Evolutionary conservation across 1,140 invertebrate genomes (phyloP).

Genomic region (Eubasilissa regina): DNA sequence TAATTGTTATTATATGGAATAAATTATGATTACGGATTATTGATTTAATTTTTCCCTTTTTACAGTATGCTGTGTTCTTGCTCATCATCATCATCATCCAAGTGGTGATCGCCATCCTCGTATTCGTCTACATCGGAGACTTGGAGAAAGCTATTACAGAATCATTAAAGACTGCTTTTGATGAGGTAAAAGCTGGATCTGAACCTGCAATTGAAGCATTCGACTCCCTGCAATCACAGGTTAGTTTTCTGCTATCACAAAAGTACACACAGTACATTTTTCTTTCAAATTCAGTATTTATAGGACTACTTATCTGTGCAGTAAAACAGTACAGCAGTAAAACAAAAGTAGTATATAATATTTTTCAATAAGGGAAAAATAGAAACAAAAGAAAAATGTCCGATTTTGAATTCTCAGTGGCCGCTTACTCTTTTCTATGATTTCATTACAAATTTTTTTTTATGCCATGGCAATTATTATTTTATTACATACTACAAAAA

Average conservation of each 20-base stretch:
- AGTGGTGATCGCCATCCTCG: conserved; percentile 75
- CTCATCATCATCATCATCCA: conserved; percentile 78
- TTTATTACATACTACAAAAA: too few species aligned
- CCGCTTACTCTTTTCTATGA: too few species aligned
- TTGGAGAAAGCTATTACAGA: conserved; percentile 69
- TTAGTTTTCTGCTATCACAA: conserved; percentile 65
- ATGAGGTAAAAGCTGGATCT: conserved; percentile 64
- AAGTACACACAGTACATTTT: background rate
- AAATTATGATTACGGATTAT: too few species aligned
- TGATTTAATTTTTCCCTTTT: conserved; percentile 54
- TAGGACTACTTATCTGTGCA: too few species aligned
- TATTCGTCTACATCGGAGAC: conserved; percentile 72
- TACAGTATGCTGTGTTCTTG: conserved; percentile 78
- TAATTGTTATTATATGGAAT: too few species aligned
- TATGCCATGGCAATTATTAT: too few species aligned
- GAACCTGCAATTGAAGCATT: conserved; percentile 66
- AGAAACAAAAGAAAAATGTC: too few species aligned
- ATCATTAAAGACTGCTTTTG: conserved; percentile 66
- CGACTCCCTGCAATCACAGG: conserved; percentile 72
- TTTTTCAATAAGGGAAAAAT: too few species aligned
- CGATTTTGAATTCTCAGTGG: too few species aligned
- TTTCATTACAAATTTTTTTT: too few species aligned
- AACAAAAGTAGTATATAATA: too few species aligned
- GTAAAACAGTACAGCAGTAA: too few species aligned
- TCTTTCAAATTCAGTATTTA: background rate